phyloP scores from a whole-genome alignment of 2,797 vertebrate species.

The Sebastes flavidus region DNA sequence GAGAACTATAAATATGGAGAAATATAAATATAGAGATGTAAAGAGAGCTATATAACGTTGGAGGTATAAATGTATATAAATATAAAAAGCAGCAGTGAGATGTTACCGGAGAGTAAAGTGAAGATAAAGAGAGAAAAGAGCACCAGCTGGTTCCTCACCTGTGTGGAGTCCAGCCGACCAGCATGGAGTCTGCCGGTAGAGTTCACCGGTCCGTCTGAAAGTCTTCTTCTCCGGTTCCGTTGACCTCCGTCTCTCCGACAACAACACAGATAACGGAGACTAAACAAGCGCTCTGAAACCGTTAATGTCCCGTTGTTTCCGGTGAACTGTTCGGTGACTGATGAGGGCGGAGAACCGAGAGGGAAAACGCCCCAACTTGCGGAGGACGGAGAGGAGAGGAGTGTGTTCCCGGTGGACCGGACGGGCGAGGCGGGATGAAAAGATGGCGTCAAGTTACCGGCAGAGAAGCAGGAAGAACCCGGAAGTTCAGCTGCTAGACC shows the following conservation, averaged over 20 bases:
- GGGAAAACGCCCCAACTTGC: constrained; percentile 31
- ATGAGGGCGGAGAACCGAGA: neutral
- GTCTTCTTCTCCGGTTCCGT: neutral
- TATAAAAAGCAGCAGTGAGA: no score
- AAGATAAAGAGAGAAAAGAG: no score
- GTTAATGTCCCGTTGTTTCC: neutral
- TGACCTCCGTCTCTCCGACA: neutral
- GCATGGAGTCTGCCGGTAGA: constrained; percentile 39
- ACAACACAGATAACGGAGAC: no score
- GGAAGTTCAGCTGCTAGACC: neutral
- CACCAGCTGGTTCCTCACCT: constrained; percentile 25
- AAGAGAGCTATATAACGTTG: no score
- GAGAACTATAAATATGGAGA: no score
- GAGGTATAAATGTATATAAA: no score
- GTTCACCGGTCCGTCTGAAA: constrained; percentile 27
- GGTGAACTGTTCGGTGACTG: neutral
- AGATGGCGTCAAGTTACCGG: constrained; percentile 10
- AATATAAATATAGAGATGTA: no score
- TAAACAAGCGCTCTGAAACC: accelerated
- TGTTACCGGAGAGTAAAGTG: no score
- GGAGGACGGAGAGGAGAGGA: neutral
- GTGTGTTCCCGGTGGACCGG: neutral
- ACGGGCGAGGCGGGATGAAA: neutral
- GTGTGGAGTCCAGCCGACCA: neutral
- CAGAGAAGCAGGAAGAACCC: neutral